Evolutionary conservation across 1,140 invertebrate species (phyloP), one percentile per base, ranked within the genome.

Genomic region (Druon quercuslanigerum): DNA sequence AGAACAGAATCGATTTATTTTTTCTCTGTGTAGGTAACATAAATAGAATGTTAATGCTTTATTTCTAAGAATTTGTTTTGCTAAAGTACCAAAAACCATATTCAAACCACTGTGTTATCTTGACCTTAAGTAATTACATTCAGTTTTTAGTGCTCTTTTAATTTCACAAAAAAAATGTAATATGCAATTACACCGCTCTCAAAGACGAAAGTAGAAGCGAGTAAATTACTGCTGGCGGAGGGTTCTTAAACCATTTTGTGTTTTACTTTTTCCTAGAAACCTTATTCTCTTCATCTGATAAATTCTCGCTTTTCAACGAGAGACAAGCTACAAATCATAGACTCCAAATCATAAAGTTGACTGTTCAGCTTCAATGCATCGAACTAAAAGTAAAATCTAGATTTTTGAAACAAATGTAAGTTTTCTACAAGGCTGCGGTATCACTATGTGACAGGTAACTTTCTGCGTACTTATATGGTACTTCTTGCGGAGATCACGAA

Each of bases 271-370:
- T 66, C 60, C 60, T 8, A 25, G 33, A 66, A 40, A 40, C 0
- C 20, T 66, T 25, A 25, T 66, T 66, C 40, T 60, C 25, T 66
- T 25, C 20, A 66, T 40, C 25, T 66, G 57, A 66, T 66, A 33
- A 66, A 40, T 66, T 66, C 57, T n/a, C 57, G 12, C 57, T 66
- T 66, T 66, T 66, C 57, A 66, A 66, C 57, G 57, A 66, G n/a
- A 66, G 25, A 66, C 60, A 40, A 66, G n/a, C 40, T 66, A 40
- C 25, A 66, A 16, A 66, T 66, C 40, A 66, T 33, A 9, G 60
- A 14, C 14, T 66, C 40, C 16, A 12, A 40, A n/a, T 33, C 57
- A 66, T 66, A 40, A 66, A 40, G 25, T 40, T 66, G 57, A 66
- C 57, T 66, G 25, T 16, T 66, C 57, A 66, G 25, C 12, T 66